Base-by-base conservation (phyloP, 37 sponge, comb jelly and placozoan genomes). In the Petrosia ficiformis region DNA sequence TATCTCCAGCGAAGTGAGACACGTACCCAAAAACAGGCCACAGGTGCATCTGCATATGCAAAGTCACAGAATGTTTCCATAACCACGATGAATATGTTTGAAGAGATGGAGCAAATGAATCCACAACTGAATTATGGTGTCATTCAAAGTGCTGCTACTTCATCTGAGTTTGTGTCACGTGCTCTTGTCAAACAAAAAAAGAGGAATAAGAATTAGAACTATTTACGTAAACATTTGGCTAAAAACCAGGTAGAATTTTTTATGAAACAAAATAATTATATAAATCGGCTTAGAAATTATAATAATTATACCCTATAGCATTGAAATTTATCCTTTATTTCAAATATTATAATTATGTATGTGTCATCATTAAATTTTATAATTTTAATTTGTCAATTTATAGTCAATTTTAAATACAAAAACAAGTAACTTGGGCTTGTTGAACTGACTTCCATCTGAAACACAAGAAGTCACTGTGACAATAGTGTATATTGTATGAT, bases 1-100 rank as follows among this genome's bases (percentile, higher is more conserved):
- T 90, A 90, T 61, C 78, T 90, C 34, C 91, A 90, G 70, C 44
- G 91, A 59, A 90, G 82, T 28, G 86, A 90, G 39, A 90, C 91
- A 2, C 82, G 91, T 30, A 79, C 91, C 1, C 33, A 84, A 70
- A 85, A 85, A 67, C 91, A 90, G 52, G 48, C 32, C 11, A 28
- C 32, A 67, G 28, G 40, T 1, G 71, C 82, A 2, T 44, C 67
- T 4, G 74, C 44, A 35, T 85, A 85, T 72, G 86, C 82, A 25
- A 48, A 42, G 22, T 86, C 82, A 14, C 86, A 90, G 43, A 42
- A 65, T 11, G 68, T 75, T 1, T 82, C 86, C 0, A 39, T 59
- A 42, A 58, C 65, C 29, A 73, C 78, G 0, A 73, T 70, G 78
- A 67, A 24, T 21, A 19, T 65, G 72, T 80, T 80, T 69, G 76